Evolutionary conservation across 2,113 vertebrate genomes (phyloP).

Genomic region (Arenaria interpres): DNA sequence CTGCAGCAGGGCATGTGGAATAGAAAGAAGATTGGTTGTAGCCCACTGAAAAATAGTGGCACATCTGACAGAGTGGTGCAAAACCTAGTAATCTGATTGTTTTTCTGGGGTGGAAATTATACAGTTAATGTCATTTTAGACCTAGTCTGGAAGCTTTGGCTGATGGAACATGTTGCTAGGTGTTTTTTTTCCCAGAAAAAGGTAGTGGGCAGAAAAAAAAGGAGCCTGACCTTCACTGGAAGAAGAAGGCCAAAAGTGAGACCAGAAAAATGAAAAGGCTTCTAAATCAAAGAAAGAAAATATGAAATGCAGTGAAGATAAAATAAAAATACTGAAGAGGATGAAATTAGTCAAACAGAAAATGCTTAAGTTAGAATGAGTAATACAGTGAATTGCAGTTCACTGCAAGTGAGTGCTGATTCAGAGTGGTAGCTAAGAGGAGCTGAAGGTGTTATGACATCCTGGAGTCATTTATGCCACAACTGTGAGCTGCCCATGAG

Average conservation of each 20-base stretch:
- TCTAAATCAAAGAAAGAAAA: background rate
- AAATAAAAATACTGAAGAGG: background rate
- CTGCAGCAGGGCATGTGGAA: background rate
- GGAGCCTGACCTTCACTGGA: background rate
- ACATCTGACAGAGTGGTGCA: background rate
- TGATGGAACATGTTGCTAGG: background rate
- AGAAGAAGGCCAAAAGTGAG: background rate
- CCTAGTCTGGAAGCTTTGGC: background rate
- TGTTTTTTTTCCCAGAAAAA: background rate
- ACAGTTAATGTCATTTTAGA: background rate
- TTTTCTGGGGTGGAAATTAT: background rate
- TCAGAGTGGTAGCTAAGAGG: background rate
- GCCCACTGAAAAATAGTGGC: background rate
- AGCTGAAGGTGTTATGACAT: background rate
- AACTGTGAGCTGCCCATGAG: background rate
- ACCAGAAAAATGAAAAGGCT: background rate
- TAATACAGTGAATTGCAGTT: background rate
- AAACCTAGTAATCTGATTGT: background rate
- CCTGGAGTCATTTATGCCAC: background rate
- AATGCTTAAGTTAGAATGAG: background rate
- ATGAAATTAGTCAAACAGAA: background rate
- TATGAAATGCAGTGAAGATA: background rate
- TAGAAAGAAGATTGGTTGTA: background rate
- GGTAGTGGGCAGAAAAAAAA: background rate
- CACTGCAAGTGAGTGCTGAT: background rate